Percentiles rank a stretch among this genome's conserved stretches.
Conservation (phyloP, 2,113 vertebrate species). For the Geococcyx californianus region DNA sequence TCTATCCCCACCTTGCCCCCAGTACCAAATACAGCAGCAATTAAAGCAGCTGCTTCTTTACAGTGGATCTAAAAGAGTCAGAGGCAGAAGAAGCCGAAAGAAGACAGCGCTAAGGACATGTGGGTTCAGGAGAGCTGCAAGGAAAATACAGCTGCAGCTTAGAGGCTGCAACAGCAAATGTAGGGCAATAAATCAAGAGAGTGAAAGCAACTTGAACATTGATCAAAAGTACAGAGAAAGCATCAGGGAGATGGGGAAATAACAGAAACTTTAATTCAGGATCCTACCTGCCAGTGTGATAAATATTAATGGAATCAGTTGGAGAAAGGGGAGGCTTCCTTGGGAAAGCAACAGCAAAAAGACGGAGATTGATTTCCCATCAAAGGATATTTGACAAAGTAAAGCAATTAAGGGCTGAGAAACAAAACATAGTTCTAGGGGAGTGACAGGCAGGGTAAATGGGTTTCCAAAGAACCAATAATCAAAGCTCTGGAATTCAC, state of each 20-base stretch:
- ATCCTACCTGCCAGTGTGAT: conserved; percentile 8
- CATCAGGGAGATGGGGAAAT: not conserved
- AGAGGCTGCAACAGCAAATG: conserved; percentile 5
- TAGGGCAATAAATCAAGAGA: conserved; percentile 18
- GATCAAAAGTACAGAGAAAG: conserved; percentile 34
- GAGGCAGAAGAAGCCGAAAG: not conserved
- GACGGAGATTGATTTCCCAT: conserved; percentile 34
- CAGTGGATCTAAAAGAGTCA: not conserved
- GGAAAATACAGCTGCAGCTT: conserved; percentile 13
- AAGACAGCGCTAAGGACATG: not conserved
- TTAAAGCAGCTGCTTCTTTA: not conserved
- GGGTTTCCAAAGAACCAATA: conserved; percentile 3
- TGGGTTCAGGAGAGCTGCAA: not conserved
- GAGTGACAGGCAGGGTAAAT: not conserved
- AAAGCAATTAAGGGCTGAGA: conserved; percentile 13
- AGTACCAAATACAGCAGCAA: fast-evolving
- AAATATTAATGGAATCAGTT: conserved; percentile 33
- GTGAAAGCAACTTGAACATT: not conserved
- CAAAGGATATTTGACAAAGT: conserved; percentile 4
- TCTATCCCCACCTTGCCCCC: not conserved
- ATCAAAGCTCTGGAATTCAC: not conserved
- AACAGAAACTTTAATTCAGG: conserved; percentile 25
- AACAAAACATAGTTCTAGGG: not conserved
- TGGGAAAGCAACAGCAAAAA: conserved; percentile 3
- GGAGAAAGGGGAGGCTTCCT: not conserved